Evolutionary conservation across 1,140 invertebrate genomes (phyloP).

Genomic region (Ctenoplectra terminalis): DNA sequence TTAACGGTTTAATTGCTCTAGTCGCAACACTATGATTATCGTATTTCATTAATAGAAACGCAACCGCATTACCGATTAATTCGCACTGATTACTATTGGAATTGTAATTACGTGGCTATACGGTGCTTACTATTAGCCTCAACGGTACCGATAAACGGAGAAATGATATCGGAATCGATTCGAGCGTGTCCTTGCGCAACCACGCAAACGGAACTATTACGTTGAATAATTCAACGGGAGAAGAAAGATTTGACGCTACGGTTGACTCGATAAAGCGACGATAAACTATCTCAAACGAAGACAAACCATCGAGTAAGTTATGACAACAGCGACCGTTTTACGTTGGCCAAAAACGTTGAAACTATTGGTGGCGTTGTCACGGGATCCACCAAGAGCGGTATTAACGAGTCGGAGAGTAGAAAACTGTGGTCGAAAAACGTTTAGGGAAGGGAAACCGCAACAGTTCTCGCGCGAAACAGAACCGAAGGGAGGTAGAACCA

Average conservation of each 20-base stretch:
- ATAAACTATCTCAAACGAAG: background rate
- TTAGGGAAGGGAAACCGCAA: conserved; percentile 46
- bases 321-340: background rate
- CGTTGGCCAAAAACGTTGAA: conserved; percentile 1
- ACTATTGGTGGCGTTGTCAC: background rate
- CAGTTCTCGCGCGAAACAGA: conserved; percentile 51
- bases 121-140: conserved; percentile 1
- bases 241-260: background rate
- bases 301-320: background rate
- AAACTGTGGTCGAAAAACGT: conserved; percentile 20
- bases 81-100: conserved; percentile 13
- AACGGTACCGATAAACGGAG: background rate
- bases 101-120: conserved; percentile 33
- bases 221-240: background rate
- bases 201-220: background rate
- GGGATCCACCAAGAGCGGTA: conserved; percentile 29
- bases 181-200: background rate
- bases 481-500: background rate
- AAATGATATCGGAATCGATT: background rate
- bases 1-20: background rate
- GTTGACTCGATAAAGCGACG: background rate
- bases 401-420: conserved; percentile 52
- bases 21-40: background rate
- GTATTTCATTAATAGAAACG: conserved; percentile 1
- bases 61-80: background rate